These are phyloP conservation scores for Anadara kagoshimensis DNA, from an alignment of 1,140 invertebrate species.

Conservation along the genomic window DNA sequence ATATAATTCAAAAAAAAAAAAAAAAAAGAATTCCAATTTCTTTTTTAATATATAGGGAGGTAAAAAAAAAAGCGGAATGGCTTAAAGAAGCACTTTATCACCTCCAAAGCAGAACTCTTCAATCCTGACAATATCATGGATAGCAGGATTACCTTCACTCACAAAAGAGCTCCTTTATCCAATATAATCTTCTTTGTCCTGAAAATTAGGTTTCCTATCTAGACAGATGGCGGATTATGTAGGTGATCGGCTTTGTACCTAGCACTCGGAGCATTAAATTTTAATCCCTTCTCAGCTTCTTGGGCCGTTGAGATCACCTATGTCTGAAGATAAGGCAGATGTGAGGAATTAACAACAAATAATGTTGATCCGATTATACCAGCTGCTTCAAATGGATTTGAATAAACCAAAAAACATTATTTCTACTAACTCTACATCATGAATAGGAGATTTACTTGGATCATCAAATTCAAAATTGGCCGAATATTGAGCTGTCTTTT, in stretches of 20 bases:
- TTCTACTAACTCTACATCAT: too few species aligned
- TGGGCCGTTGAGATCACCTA: slow-evolving; percentile 33
- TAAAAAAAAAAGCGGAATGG: too few species aligned
- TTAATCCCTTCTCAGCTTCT: slow-evolving; percentile 30
- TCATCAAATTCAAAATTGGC: too few species aligned
- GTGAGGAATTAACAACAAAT: slow-evolving; percentile 5
- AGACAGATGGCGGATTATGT: slow-evolving; percentile 45
- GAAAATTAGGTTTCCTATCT: slow-evolving; percentile 36
- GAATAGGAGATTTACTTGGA: too few species aligned
- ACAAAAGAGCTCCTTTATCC: slow-evolving; percentile 3
- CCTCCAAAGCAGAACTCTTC: too few species aligned
- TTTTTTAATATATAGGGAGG: too few species aligned
- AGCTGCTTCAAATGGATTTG: slow-evolving; percentile 19
- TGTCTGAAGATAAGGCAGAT: slow-evolving; percentile 28
- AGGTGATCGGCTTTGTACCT: slow-evolving; percentile 25
- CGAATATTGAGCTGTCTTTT: too few species aligned
- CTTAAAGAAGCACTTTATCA: too few species aligned
- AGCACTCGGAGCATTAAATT: slow-evolving; percentile 37
- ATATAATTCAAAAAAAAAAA: too few species aligned
- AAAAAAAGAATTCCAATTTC: too few species aligned
- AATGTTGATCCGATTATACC: slow-evolving; percentile 14
- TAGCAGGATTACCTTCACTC: too few species aligned
- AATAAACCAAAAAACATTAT: not conserved
- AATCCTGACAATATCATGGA: too few species aligned
- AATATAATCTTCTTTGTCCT: slow-evolving; percentile 46